Evolutionary conservation across 2,113 vertebrate genomes (phyloP).

Genomic region (Boulengeromyrus knoepffleri): DNA sequence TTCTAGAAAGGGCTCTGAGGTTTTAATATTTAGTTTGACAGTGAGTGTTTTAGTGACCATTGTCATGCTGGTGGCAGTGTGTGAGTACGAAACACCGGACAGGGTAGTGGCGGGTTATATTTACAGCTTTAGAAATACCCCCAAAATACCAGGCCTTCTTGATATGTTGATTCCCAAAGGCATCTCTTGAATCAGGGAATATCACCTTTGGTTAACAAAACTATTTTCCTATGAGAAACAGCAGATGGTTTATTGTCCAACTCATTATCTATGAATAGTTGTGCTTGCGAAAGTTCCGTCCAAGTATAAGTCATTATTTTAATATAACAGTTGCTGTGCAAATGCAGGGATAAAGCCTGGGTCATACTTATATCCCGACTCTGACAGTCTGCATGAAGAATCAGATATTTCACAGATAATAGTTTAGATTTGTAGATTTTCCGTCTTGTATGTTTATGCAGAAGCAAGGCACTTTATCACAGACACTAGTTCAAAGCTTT

Average conservation of each 20-base stretch:
- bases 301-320: background rate
- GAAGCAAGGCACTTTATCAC: background rate
- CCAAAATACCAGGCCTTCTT: background rate
- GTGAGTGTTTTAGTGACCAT: background rate
- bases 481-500: background rate
- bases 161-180: background rate
- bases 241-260: background rate
- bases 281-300: background rate
- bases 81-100: conserved; percentile 10
- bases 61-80: conserved; percentile 16
- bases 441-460: background rate
- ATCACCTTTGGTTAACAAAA: background rate
- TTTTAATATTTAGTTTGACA: conserved; percentile 29
- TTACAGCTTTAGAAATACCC: background rate
- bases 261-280: background rate
- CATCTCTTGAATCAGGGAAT: background rate
- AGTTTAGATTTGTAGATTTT: background rate
- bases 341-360: background rate
- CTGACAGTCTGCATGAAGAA: background rate
- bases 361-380: background rate
- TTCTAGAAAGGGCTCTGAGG: background rate
- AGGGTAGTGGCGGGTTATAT: background rate
- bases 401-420: background rate
- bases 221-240: background rate
- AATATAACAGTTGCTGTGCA: background rate